Evolutionary conservation across 2,888 invertebrate species (phyloP), one percentile per base, ranked within the genome.

Genomic region (Drosophila subquinaria): DNA sequence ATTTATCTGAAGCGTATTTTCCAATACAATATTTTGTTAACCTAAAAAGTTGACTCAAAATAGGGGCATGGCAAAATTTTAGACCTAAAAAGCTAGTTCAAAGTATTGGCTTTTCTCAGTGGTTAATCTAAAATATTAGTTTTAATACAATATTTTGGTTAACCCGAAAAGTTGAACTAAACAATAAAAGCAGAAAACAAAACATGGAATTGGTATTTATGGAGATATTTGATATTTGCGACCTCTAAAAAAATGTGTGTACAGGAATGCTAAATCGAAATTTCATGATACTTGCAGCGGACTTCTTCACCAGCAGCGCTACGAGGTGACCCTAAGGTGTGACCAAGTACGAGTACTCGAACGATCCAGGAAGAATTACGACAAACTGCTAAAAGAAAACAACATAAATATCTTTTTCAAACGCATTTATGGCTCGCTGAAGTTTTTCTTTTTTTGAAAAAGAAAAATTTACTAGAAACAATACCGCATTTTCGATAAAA

Each of bases 281-380:
- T 27, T 45, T 45, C n/a, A 13, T 6, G 23, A 6, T 35, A 2
- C 1, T 2, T 35, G 63, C 79, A 92, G 92, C 95, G 95, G 95
- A 95, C 94, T 96, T 94, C 94, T 94, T 95, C 94, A 94, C 96
- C 95, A 94, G 95, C 95, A 93, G 95, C 94, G 91, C 95, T 94
- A 93, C 95, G 94, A 94, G 95, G 95, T 94, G 96, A 96, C 95
- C 95, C 90, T 93, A 93, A 92, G 89, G 88, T 95, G 93, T 40
- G 67, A 69, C 30, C 38, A 50, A 17, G 11, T 17, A 68, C 42
- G 20, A 38, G 15, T 17, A 68, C 15, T 40, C n/a, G 53, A 35
- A 45, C 17, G 69, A 67, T 47, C 59, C 60, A 52, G 64, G 33
- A 63, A 53, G 13, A 40, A 71, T 55, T 55, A 69, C 64, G 51